phyloP scores from a whole-genome alignment of 2,113 vertebrate species.

The Entomyzon cyanotis region DNA sequence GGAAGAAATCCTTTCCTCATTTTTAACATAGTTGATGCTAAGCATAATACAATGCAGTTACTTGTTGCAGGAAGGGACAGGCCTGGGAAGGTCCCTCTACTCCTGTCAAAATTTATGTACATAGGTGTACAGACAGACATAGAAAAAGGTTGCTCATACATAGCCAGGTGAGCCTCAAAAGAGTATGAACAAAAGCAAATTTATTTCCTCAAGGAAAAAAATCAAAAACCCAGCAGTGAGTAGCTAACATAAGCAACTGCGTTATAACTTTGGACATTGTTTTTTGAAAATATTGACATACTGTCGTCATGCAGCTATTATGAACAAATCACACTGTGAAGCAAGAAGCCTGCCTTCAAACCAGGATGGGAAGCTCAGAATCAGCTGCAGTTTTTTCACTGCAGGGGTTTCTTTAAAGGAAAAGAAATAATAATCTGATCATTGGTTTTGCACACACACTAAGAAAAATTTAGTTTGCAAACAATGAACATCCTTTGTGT shows the following conservation, averaged over 20 bases:
- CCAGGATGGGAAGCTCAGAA: slow-evolving; percentile 51
- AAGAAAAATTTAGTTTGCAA: slow-evolving; percentile 77
- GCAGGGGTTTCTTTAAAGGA: slow-evolving; percentile 53
- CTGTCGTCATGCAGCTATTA: slow-evolving; percentile 56
- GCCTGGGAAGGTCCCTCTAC: background rate
- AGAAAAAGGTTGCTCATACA: background rate
- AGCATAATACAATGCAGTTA: background rate
- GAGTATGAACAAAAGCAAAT: background rate
- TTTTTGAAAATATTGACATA: slow-evolving; percentile 57
- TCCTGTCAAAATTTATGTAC: background rate
- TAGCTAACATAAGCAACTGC: slow-evolving; percentile 13
- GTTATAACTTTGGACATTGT: slow-evolving; percentile 26
- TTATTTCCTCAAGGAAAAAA: background rate
- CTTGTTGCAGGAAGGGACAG: background rate
- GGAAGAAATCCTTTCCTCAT: background rate
- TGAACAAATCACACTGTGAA: slow-evolving; percentile 71
- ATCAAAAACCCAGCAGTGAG: background rate
- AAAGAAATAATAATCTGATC: slow-evolving; percentile 37
- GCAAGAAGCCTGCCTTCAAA: slow-evolving; percentile 66
- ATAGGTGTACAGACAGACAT: background rate
- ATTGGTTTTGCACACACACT: slow-evolving; percentile 35
- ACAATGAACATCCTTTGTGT: slow-evolving; percentile 81
- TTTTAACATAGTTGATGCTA: background rate
- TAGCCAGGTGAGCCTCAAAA: background rate
- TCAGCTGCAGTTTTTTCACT: slow-evolving; percentile 62